Base-by-base conservation (phyloP, 2,888 invertebrate species). In the Lasioglossum vierecki region DNA sequence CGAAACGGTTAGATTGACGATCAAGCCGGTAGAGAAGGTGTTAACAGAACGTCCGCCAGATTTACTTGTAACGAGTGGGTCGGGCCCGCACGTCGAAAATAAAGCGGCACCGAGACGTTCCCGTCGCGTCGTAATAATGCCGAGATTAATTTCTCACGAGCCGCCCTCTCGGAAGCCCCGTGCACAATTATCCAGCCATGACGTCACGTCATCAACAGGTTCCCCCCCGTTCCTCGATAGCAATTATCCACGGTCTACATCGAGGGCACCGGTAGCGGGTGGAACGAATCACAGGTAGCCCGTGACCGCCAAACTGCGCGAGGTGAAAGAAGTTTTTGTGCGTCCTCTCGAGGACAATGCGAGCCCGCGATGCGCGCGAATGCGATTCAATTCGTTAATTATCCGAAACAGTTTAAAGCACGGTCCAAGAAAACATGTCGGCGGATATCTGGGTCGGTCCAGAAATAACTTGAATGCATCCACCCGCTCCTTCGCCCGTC, bases 361-460 rank as follows among this genome's bases (percentile, higher is more conserved):
- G 81, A 76, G 80, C 83, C 81, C 76, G 82, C 88, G 90, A 73
- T 82, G 83, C 89, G 88, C 87, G 86, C 91, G 90, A 90, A 68
- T 80, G 78, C 86, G 84, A 81, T 88, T 90, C 89, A 89, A 91
- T 92, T 90, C 89, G 93, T 91, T 93, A 93, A 94, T 94, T 93
- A 93, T 92, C 92, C 92, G 93, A 93, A 94, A 93, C 93, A 92
- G 92, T 91, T 92, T 91, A 92, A 94, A 92, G 90, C 84, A 75
- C 89, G 88, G 85, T 89, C 89, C 91, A 89, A 91, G 91, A 89
- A 87, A 90, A 88, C 90, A 88, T 88, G 92, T 88, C 88, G 90
- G 83, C 87, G 90, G 91, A 91, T 92, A 94, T 93, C 93, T 94
- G 90, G 94, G 94, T 94, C 94, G 93, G 84, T 92, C 91, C 92